Percentiles rank a stretch among this genome's conserved stretches.
Conservation (phyloP, 2,888 invertebrate species). For the Epirrita christyi region DNA sequence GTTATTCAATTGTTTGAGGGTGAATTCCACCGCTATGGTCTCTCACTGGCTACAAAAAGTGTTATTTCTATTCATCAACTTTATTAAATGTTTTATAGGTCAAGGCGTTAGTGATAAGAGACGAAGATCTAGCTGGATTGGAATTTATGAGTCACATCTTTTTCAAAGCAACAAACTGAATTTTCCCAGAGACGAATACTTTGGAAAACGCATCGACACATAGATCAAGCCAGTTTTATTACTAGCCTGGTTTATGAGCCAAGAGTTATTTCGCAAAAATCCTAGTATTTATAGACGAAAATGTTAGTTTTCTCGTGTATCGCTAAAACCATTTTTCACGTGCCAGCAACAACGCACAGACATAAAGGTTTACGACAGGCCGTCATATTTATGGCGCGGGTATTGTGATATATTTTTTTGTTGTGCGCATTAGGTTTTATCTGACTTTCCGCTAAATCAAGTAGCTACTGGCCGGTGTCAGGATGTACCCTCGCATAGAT, state of each 20-base stretch:
- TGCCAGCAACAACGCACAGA: slow-evolving; percentile 77
- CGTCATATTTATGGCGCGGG: slow-evolving; percentile 83
- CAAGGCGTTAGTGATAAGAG: no score
- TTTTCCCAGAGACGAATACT: slow-evolving; percentile 7
- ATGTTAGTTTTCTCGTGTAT: slow-evolving; percentile 61
- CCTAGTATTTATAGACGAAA: slow-evolving; percentile 49
- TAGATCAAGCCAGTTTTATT: slow-evolving; percentile 33
- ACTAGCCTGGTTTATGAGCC: slow-evolving; percentile 50
- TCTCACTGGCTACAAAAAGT: no score
- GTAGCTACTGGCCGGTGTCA: slow-evolving; percentile 84
- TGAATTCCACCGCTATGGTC: no score
- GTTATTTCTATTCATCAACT: no score
- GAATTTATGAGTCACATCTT: not conserved
- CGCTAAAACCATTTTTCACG: slow-evolving; percentile 79
- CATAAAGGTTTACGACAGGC: slow-evolving; percentile 84
- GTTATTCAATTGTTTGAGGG: no score
- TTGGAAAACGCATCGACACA: slow-evolving; percentile 25
- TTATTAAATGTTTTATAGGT: no score
- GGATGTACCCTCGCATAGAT: slow-evolving; percentile 82
- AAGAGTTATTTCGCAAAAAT: slow-evolving; percentile 52
- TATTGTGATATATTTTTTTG: slow-evolving; percentile 85
- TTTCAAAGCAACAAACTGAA: not conserved
- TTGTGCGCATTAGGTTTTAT: slow-evolving; percentile 85
- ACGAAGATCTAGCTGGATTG: no score
- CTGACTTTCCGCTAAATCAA: slow-evolving; percentile 85